Conservation (phyloP, 2,113 vertebrate genomes). For the Notarius quadriscutis region DNA sequence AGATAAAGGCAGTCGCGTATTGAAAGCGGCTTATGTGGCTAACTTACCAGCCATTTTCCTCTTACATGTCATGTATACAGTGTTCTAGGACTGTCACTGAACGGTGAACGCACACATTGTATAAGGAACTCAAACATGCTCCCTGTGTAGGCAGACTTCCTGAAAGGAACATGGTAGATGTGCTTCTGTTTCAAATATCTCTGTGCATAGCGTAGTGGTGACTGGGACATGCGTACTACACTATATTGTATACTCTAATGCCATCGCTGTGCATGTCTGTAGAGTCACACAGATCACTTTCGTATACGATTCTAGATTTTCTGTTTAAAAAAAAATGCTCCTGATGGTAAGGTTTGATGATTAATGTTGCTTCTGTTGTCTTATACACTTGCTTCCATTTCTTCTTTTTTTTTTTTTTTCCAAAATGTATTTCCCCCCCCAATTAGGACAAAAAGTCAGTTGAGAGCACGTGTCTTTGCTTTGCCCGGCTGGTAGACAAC, state of each 20-base stretch:
- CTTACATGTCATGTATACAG: too few relatives aligned
- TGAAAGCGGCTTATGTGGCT: neutral
- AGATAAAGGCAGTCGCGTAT: neutral
- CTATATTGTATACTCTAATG: neutral
- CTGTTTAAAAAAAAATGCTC: neutral
- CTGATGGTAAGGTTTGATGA: neutral
- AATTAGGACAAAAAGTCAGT: constrained; percentile 97
- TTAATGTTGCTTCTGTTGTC: neutral
- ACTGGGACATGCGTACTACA: neutral
- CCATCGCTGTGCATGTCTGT: neutral
- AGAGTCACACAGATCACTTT: neutral
- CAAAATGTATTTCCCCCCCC: neutral
- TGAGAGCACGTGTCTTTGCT: constrained; percentile 99
- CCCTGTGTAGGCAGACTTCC: neutral
- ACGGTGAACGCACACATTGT: neutral
- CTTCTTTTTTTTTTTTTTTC: neutral
- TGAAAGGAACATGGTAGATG: neutral
- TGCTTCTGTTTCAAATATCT: neutral
- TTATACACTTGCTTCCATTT: constrained; percentile 8
- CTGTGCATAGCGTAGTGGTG: neutral
- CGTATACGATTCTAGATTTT: neutral
- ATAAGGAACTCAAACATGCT: neutral
- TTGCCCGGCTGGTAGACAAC: constrained; percentile 96
- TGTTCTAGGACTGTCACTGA: neutral
- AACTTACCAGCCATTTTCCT: neutral